Evolutionary conservation across 2,888 invertebrate species (phyloP).

Genomic region (Mimachlamys varia): DNA sequence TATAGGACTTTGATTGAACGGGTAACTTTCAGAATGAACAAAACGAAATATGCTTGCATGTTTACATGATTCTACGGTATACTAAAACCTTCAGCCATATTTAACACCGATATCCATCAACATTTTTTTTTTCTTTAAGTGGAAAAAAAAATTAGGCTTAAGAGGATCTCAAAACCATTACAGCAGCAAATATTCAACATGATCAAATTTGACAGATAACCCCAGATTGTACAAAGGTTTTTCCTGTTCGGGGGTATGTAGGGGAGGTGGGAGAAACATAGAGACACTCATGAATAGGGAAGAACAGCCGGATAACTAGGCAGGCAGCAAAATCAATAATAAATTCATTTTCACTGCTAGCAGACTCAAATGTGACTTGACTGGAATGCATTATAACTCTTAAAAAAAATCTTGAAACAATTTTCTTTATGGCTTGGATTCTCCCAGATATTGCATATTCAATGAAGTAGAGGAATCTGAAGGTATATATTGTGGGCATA

Average conservation of each 20-base stretch:
- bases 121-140: no score
- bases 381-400: constrained; percentile 1
- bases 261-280: neutral
- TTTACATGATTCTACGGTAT: no score
- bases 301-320: neutral
- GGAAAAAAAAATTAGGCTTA: no score
- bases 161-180: no score
- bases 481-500: neutral
- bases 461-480: neutral
- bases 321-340: neutral
- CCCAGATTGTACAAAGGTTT: no score
- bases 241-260: neutral
- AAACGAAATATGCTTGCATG: no score
- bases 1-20: no score
- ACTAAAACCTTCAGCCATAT: no score
- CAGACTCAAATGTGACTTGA: constrained; percentile 31
- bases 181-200: no score
- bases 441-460: neutral
- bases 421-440: neutral
- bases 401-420: constrained; percentile 3
- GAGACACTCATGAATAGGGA: neutral
- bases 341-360: constrained; percentile 33
- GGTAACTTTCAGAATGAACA: no score
- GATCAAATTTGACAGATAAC: no score
- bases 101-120: no score